Base-by-base conservation (phyloP, 1,140 invertebrate species). In the Aporrectodea caliginosa region DNA sequence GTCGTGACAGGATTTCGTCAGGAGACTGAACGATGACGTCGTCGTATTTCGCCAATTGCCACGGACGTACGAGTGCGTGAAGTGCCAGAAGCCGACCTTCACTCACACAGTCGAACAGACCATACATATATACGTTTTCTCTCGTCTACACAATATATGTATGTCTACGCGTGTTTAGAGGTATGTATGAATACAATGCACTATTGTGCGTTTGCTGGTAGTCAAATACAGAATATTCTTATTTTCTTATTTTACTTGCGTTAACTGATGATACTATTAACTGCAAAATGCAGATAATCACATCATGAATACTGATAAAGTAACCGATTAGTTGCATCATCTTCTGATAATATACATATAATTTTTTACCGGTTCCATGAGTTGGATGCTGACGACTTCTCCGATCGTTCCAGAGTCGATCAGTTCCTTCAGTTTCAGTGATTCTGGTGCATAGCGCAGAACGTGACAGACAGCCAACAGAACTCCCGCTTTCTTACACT, bases 1-100 rank as follows among this genome's bases (percentile, higher is more conserved):
- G 81, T 90, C 90, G 85, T 90, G 90, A 82, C 90, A 90, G 82
- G 87, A 89, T 82, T 90, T 90, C 16, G 89, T 84, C 77, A 90
- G 73, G 22, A 90, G 83, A 29, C 88, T 88, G 82, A 87, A 89
- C 12, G 88, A 85, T 77, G 89, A 90, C 1, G 82, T 77, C 2
- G 79, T 80, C 81, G 87, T 85, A 72, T 88, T 88, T 22, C 84
- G 78, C 90, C 90, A 90, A 80, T 90, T 90, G 6, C 90, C 90
- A 79, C 89, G 84, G 12, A 90, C 88, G 85, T 85, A 90, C 14
- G 88, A 89, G 83, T 90, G 89, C 12, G 89, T 89, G 86, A 90
- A 90, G 82, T 90, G 89, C 87, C 87, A 90, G 79, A 85, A 90
- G 69, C 89, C 89, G 75, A 90, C 86, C 86, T 87, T 79, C 1